phyloP scores from a whole-genome alignment of 2,888 invertebrate species.

The Philopedon plagiatum region DNA sequence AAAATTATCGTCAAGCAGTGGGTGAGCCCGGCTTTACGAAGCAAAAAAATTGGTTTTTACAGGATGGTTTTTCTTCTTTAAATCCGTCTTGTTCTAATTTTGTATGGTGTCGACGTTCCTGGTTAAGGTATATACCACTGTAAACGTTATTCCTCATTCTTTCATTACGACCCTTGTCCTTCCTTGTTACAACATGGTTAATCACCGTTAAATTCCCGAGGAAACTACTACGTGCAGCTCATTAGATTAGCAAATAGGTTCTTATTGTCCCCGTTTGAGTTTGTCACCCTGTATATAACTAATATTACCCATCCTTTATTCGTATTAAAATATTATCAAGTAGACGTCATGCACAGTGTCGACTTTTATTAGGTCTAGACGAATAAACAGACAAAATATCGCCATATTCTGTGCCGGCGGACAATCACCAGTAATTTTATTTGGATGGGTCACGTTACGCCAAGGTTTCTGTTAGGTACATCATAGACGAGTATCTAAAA shows the following conservation, averaged over 20 bases:
- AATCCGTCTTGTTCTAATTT: no score
- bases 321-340: constrained; percentile 8
- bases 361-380: constrained; percentile 48
- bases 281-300: neutral
- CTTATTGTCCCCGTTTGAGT: no score
- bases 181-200: no score
- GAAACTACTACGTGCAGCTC: no score
- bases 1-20: constrained; percentile 22
- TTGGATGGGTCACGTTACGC: constrained; percentile 28
- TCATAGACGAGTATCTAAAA: neutral
- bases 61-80: neutral
- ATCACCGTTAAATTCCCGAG: no score
- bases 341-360: constrained; percentile 24
- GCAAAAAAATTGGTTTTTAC: neutral
- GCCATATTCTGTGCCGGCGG: constrained; percentile 26
- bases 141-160: no score
- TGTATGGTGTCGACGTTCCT: no score
- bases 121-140: no score
- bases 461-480: neutral
- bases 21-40: constrained; percentile 7
- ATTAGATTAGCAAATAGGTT: no score
- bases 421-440: constrained; percentile 31
- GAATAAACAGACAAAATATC: constrained; percentile 40
- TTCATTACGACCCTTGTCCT: no score
- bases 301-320: neutral